Percentiles rank a stretch among this genome's conserved stretches.
Conservation (phyloP, 2,888 invertebrate species). For the Athalia circularis region DNA sequence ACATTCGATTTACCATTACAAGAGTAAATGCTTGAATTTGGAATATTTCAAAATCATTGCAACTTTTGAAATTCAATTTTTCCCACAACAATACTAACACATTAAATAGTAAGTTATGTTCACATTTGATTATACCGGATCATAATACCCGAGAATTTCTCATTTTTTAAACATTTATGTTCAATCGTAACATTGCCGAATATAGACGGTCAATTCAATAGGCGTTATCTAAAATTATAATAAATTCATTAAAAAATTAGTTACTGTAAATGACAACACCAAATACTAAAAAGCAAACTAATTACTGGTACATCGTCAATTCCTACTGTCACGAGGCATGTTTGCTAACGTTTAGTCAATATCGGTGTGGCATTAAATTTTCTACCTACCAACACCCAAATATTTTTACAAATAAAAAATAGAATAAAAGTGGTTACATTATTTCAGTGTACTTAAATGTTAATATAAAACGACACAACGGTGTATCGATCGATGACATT, state of each 20-base stretch:
- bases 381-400: slow-evolving; percentile 37
- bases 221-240: slow-evolving; percentile 7
- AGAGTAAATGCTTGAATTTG: not conserved
- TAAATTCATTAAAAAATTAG: slow-evolving; percentile 10
- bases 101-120: not conserved
- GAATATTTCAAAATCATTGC: not conserved
- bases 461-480: slow-evolving; percentile 5
- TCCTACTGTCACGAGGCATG: slow-evolving; percentile 1
- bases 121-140: not conserved
- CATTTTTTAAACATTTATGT: not conserved
- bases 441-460: not conserved
- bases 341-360: not conserved
- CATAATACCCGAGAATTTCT: not conserved
- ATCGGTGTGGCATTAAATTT: not conserved
- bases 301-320: slow-evolving; percentile 21
- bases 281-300: slow-evolving; percentile 23
- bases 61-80: not conserved
- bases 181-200: not conserved
- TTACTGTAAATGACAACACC: not conserved
- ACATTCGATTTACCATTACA: slow-evolving; percentile 1
- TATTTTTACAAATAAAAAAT: slow-evolving; percentile 26
- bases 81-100: not conserved
- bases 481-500: slow-evolving; percentile 23
- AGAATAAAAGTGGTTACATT: slow-evolving; percentile 31
- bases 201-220: slow-evolving; percentile 5